These are phyloP conservation scores for Ploceus nigricollis DNA, from an alignment of 2,113 vertebrate species.

Conservation along the genomic window DNA sequence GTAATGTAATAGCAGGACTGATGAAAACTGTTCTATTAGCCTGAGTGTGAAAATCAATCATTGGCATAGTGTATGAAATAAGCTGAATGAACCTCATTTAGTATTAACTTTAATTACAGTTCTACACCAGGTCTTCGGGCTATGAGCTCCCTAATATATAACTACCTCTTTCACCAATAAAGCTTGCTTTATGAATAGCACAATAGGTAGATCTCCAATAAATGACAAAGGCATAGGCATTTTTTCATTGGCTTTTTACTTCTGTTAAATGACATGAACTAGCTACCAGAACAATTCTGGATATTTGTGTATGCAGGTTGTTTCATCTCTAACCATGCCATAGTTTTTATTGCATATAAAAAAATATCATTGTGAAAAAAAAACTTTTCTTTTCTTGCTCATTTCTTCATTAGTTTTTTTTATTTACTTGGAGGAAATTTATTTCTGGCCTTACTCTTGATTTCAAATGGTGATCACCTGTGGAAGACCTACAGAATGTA, in stretches of 20 bases:
- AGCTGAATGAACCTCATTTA: constrained; percentile 43
- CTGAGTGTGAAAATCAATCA: constrained; percentile 55
- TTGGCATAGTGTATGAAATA: neutral
- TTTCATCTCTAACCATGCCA: neutral
- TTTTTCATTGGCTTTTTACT: neutral
- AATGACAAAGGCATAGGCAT: neutral
- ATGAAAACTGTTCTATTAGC: constrained; percentile 47
- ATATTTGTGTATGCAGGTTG: neutral
- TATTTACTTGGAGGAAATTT: neutral
- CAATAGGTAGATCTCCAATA: neutral
- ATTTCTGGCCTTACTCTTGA: neutral
- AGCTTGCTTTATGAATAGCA: constrained; percentile 32
- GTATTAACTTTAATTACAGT: constrained; percentile 39
- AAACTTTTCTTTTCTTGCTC: neutral
- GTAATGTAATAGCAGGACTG: constrained; percentile 37
- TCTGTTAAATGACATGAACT: constrained; percentile 3
- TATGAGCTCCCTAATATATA: constrained; percentile 35
- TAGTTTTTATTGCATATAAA: neutral
- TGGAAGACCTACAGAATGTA: neutral
- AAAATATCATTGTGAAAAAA: neutral
- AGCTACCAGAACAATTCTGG: neutral
- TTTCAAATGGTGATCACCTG: neutral
- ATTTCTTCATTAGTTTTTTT: neutral
- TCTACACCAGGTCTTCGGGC: constrained; percentile 11
- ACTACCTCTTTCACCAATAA: constrained; percentile 14